phyloP scores from a whole-genome alignment of 2,888 invertebrate genomes.

The Cactoblastis cactorum region DNA sequence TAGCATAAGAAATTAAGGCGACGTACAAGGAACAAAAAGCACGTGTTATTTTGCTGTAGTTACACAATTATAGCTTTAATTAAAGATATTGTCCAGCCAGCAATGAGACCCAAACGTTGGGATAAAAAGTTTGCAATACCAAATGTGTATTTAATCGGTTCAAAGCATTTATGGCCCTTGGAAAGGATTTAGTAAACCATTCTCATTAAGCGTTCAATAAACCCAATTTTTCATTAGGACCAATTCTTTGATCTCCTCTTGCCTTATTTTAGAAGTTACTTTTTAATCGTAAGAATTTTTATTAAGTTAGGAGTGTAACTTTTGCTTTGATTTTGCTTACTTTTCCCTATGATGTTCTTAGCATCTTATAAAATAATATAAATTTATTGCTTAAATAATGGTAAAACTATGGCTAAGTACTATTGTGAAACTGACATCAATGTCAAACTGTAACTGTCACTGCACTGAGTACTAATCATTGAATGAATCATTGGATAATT shows the following conservation, averaged over 20 bases:
- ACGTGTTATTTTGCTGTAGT: conserved; percentile 4
- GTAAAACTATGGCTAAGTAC: too few relatives aligned
- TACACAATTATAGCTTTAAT: conserved; percentile 9
- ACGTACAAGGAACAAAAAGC: not conserved
- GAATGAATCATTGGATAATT: too few relatives aligned
- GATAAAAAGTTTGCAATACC: conserved; percentile 1
- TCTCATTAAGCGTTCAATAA: not conserved
- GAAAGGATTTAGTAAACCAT: not conserved
- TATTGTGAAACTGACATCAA: too few relatives aligned
- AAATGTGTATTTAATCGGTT: conserved; percentile 2
- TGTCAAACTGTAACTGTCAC: too few relatives aligned
- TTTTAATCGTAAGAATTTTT: too few relatives aligned
- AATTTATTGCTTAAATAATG: too few relatives aligned
- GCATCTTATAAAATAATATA: too few relatives aligned
- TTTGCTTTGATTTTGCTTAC: too few relatives aligned
- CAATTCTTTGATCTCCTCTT: not conserved
- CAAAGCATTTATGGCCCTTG: not conserved
- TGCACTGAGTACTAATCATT: too few relatives aligned
- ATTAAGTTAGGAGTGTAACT: too few relatives aligned
- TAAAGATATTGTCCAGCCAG: conserved; percentile 4
- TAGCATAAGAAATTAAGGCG: conserved; percentile 2
- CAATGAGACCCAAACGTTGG: not conserved
- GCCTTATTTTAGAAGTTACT: not conserved
- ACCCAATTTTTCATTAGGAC: not conserved
- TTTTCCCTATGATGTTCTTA: too few relatives aligned